Evolutionary conservation across 2,888 invertebrate genomes (phyloP).

Genomic region (Morpho helenor): DNA sequence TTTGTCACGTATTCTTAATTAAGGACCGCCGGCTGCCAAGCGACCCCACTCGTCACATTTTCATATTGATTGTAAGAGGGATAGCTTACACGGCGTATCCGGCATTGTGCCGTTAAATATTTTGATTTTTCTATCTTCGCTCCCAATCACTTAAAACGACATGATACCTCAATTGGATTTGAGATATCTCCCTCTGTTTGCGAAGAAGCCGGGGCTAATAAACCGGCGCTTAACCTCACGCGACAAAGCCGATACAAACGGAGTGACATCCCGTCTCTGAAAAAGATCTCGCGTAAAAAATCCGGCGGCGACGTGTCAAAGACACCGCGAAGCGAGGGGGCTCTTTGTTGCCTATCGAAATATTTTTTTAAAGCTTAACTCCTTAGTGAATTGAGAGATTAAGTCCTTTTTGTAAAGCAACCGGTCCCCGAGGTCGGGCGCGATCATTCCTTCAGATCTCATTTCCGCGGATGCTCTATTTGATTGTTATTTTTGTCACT

Average conservation of each 20-base stretch:
- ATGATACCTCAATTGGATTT: constrained; percentile 52
- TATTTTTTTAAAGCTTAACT: constrained; percentile 79
- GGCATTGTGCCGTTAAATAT: constrained; percentile 50
- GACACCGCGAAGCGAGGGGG: constrained; percentile 72
- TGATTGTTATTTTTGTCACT: constrained; percentile 78
- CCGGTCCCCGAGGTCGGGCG: constrained; percentile 77
- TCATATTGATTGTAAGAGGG: constrained; percentile 67
- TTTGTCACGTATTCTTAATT: constrained; percentile 81
- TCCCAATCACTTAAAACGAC: constrained; percentile 22
- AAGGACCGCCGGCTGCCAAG: constrained; percentile 66
- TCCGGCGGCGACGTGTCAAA: constrained; percentile 76
- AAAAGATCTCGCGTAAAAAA: constrained; percentile 75
- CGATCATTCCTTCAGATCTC: constrained; percentile 77
- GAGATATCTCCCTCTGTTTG: constrained; percentile 62
- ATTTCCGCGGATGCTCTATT: constrained; percentile 76
- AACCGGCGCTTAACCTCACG: constrained; percentile 75
- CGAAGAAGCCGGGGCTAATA: constrained; percentile 73
- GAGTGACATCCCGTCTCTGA: constrained; percentile 73
- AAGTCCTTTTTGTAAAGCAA: constrained; percentile 81
- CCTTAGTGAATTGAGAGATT: constrained; percentile 80
- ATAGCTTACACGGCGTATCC: constrained; percentile 40
- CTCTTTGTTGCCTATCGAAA: constrained; percentile 74
- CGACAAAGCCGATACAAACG: constrained; percentile 78
- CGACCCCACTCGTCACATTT: constrained; percentile 70
- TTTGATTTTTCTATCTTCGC: constrained; percentile 24